Conservation (phyloP, 1,140 invertebrate species). For the Drosophila bocki region DNA sequence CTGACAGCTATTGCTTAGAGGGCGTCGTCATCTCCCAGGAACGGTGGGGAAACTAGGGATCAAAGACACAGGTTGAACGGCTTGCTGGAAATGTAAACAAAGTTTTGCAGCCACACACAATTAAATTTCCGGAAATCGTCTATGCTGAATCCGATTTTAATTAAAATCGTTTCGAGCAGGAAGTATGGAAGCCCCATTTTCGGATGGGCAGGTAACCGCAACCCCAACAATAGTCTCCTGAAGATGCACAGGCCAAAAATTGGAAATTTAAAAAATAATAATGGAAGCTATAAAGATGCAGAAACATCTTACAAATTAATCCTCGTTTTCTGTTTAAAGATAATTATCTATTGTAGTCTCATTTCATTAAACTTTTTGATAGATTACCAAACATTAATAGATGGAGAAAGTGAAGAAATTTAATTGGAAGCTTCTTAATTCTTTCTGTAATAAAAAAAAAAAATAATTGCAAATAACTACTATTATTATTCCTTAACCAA, state of each 20-base stretch:
- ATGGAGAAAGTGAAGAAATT: no score
- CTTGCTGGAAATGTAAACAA: conserved; percentile 62
- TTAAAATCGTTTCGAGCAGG: conserved; percentile 73
- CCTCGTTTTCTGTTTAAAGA: not conserved
- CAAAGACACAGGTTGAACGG: conserved; percentile 48
- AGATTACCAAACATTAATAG: no score
- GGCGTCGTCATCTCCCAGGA: conserved; percentile 11
- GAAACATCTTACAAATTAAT: not conserved
- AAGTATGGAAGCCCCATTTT: conserved; percentile 65
- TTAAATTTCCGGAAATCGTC: conserved; percentile 76
- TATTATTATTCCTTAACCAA: no score
- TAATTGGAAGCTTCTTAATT: no score
- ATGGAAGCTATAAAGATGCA: not conserved
- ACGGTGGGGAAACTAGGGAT: conserved; percentile 26
- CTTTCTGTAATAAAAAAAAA: no score
- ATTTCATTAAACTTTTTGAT: no score
- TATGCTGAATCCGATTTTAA: conserved; percentile 79
- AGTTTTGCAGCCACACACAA: conserved; percentile 67
- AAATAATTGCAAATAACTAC: no score
- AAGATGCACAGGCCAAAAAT: conserved; percentile 5
- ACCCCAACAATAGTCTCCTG: conserved; percentile 2
- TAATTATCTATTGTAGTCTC: not conserved
- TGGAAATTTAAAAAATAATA: not conserved
- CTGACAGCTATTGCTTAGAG: conserved; percentile 55
- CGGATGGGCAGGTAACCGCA: conserved; percentile 36